Base-by-base conservation (phyloP, 2,113 vertebrate species). In the Syrrhaptes paradoxus region DNA sequence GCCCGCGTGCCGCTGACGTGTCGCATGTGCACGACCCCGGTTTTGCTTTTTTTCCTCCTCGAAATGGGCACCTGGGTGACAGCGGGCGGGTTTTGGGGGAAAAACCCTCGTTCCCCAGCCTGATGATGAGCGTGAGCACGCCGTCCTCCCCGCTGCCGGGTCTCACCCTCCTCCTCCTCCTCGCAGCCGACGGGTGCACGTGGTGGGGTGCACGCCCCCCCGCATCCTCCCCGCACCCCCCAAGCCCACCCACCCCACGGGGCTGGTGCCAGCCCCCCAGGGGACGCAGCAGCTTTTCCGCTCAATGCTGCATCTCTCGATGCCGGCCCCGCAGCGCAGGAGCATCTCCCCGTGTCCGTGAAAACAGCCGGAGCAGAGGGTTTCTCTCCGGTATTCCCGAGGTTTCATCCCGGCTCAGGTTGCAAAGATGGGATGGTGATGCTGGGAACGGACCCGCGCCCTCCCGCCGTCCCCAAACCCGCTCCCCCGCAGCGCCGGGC, bases 1-100 rank as follows among this genome's bases (percentile, higher is more conserved):
- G 58, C 1, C n/a, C 3, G 7, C 13, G 36, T 46, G 28, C 59
- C 0, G 2, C 17, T 10, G n/a, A 1, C 6, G 25, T 28, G 87
- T 15, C 48, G 3, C 11, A 0, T 1, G 18, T 3, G 63, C 11
- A 0, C 0, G 7, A 11, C 77, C 82, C 1, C 38, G 12, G 0
- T 3, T 2, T 31, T 26, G 5, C 16, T 0, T 43, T 55, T 17
- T 11, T 8, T 9, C 46, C 49, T 28, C 55, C 79, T 6, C 8
- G 0, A 5, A 61, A 11, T 0, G 5, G 62, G 51, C 1, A 2
- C 26, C 15, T 1, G 6, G 59, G 6, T 17, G 16, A 2, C 9
- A 2, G 3, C 0, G 2, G 24, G 24, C 1, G 22, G 0, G 52
- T 59, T 34, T 2, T 28, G 3, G 46, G 51, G 41, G 65, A n/a